Conservation (phyloP, 2,797 vertebrate species). For the Astyanax mexicanus region DNA sequence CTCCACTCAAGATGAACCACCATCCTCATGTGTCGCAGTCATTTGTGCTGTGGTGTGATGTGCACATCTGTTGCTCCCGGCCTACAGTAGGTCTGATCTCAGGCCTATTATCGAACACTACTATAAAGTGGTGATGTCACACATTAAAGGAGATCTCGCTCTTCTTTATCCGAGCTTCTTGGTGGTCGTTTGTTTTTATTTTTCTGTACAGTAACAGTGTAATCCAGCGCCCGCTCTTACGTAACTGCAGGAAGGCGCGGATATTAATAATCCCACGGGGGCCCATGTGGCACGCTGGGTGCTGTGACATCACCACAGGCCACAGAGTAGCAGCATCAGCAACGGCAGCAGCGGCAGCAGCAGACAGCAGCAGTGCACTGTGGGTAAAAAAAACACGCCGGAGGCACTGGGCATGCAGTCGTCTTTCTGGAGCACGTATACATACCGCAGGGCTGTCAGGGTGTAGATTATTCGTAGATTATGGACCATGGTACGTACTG, state of each 20-base stretch:
- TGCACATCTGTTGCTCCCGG: background rate
- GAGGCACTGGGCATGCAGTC: constrained; percentile 70
- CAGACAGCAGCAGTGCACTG: constrained; percentile 64
- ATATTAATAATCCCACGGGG: constrained; percentile 78
- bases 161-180: constrained; percentile 10
- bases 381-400: constrained; percentile 68
- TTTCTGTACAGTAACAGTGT: constrained; percentile 68
- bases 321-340: constrained; percentile 66
- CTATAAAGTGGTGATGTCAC: background rate
- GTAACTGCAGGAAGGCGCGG: constrained; percentile 76
- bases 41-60: background rate
- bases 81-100: background rate
- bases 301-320: constrained; percentile 74
- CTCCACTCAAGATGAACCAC: background rate
- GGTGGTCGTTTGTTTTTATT: constrained; percentile 3
- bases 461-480: constrained; percentile 45
- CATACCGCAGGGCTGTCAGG: constrained; percentile 51
- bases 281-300: constrained; percentile 59
- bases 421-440: constrained; percentile 54
- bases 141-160: background rate
- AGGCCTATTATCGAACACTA: background rate
- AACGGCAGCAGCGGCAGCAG: constrained; percentile 67
- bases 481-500: constrained; percentile 44
- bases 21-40: background rate
- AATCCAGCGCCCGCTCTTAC: constrained; percentile 77